Conservation (phyloP, 1,140 invertebrate genomes). For the Penaeus japonicus region DNA sequence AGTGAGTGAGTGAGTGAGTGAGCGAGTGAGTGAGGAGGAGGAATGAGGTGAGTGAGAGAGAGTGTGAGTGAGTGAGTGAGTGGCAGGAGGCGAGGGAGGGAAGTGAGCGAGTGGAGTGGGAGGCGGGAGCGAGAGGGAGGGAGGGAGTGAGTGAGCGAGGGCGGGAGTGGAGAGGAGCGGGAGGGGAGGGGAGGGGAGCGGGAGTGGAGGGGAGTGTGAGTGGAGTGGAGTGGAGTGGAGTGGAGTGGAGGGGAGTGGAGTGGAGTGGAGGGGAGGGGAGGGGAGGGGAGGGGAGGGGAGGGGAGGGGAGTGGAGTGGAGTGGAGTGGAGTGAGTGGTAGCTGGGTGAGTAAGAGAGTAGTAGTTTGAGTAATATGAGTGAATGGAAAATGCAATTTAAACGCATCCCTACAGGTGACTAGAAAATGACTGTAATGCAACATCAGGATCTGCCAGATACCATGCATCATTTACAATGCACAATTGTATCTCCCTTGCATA, state of each 20-base stretch:
- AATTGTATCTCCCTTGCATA: too few species aligned
- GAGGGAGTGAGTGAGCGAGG: background rate
- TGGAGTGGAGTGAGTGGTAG: too few species aligned
- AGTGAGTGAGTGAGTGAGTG: conserved; percentile 1
- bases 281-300: too few species aligned
- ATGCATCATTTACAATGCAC: too few species aligned
- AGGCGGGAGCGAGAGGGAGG: background rate
- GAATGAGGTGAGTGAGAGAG: background rate
- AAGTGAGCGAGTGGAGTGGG: background rate
- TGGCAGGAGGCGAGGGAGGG: background rate
- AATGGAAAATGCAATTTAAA: too few species aligned
- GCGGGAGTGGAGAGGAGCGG: background rate
- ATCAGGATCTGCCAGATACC: too few species aligned
- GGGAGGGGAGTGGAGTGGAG: too few species aligned
- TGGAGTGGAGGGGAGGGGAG: too few species aligned
- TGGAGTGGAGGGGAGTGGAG: too few species aligned
- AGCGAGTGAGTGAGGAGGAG: background rate
- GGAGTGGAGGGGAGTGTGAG: background rate
- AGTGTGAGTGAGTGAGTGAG: background rate
- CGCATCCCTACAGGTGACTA: background rate
- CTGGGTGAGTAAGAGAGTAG: too few species aligned
- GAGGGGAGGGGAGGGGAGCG: background rate
- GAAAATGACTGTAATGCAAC: background rate
- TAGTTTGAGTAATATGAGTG: too few species aligned
- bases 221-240: too few species aligned